These are phyloP conservation scores for Sebastiscus albofasciatus DNA, from an alignment of 2,797 vertebrate genomes.

Conservation along the genomic window DNA sequence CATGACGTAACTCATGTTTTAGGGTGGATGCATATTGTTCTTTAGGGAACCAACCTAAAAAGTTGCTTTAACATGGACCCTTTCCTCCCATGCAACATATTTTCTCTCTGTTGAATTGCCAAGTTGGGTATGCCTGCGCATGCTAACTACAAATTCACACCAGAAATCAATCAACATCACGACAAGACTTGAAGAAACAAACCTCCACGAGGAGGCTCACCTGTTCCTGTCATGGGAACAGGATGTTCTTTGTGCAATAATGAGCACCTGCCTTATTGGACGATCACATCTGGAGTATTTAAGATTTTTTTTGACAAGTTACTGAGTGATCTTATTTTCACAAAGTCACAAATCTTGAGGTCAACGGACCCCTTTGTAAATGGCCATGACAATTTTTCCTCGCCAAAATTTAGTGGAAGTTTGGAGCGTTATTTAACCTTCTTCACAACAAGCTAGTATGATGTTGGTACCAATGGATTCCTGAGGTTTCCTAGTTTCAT, in stretches of 20 bases:
- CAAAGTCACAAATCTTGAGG: too few relatives aligned
- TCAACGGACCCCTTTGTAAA: too few relatives aligned
- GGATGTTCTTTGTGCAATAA: conserved; percentile 51
- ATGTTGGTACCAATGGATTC: too few relatives aligned
- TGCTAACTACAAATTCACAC: conserved; percentile 2
- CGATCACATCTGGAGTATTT: conserved; percentile 24
- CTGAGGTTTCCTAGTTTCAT: too few relatives aligned
- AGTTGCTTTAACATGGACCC: conserved; percentile 12
- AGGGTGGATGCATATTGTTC: conserved; percentile 36
- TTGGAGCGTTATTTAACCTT: too few relatives aligned
- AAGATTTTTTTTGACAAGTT: conserved; percentile 2
- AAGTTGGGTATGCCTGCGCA: conserved; percentile 42
- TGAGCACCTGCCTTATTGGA: conserved; percentile 56
- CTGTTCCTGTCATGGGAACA: conserved; percentile 47
- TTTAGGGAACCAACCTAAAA: conserved; percentile 29
- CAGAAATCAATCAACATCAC: conserved; percentile 30
- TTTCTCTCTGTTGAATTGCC: conserved; percentile 10
- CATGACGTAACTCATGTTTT: conserved; percentile 40
- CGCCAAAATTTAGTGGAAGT: too few relatives aligned
- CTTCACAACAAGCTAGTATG: too few relatives aligned
- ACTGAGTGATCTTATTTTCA: background rate
- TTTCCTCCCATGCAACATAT: conserved; percentile 4
- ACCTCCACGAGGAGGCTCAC: conserved; percentile 2
- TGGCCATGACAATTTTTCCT: too few relatives aligned
- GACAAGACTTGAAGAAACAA: conserved; percentile 29